phyloP scores from a whole-genome alignment of 2,113 vertebrate species.

The Parus major region DNA sequence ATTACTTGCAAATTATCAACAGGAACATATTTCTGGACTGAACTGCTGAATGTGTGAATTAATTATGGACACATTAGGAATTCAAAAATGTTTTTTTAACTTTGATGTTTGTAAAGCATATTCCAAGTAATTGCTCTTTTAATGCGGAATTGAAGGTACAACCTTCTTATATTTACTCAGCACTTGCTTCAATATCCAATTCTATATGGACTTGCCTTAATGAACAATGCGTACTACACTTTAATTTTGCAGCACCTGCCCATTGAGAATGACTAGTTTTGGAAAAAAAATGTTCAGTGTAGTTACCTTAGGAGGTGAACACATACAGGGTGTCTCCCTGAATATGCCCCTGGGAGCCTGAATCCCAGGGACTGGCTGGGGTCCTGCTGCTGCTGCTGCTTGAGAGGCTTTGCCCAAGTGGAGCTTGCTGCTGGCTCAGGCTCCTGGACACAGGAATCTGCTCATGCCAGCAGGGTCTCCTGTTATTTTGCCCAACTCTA shows the following conservation, averaged over 20 bases:
- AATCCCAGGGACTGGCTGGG: neutral
- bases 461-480: neutral
- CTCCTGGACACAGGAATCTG: neutral
- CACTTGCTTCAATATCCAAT: neutral
- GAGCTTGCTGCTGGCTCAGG: neutral
- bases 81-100: constrained; percentile 37
- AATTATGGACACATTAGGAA: constrained; percentile 68
- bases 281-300: neutral
- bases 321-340: neutral
- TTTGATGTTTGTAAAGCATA: constrained; percentile 15
- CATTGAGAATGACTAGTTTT: neutral
- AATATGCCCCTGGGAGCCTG: neutral
- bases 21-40: constrained; percentile 73
- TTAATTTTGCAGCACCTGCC: neutral
- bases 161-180: neutral
- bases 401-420: neutral
- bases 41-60: constrained; percentile 70
- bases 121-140: constrained; percentile 54
- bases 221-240: neutral
- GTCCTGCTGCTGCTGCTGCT: accelerated
- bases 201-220: neutral
- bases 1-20: constrained; percentile 70
- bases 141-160: constrained; percentile 19
- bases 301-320: neutral
- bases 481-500: neutral